phyloP scores from a whole-genome alignment of 2,888 invertebrate species.

The Pocota personata region DNA sequence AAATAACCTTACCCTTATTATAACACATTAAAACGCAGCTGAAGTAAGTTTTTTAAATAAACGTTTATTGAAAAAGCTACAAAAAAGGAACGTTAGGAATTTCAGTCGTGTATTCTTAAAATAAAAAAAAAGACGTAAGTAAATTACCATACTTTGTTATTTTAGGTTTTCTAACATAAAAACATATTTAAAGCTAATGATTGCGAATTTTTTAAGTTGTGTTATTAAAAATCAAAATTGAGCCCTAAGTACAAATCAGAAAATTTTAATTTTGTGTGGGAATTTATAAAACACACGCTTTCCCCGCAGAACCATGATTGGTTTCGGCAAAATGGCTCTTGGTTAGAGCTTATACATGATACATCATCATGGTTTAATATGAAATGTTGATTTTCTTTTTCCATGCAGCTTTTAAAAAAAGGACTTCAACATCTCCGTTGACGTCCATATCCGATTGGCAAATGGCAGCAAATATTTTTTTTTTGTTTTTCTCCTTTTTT shows the following conservation, averaged over 20 bases:
- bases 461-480: background rate
- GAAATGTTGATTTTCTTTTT: background rate
- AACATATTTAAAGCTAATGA: too few species aligned
- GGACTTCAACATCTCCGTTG: background rate
- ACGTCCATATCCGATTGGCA: background rate
- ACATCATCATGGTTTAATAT: background rate
- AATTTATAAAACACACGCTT: too few species aligned
- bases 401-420: background rate
- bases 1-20: too few species aligned
- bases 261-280: too few species aligned
- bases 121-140: background rate
- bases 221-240: background rate
- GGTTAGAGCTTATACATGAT: background rate
- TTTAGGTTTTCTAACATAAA: too few species aligned
- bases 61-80: background rate
- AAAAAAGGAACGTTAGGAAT: background rate
- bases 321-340: background rate
- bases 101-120: background rate
- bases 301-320: too few species aligned
- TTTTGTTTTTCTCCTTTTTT: background rate
- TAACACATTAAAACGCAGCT: too few species aligned
- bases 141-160: too few species aligned
- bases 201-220: background rate
- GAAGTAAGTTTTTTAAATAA: too few species aligned
- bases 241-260: too few species aligned